Conservation (phyloP, 2,797 vertebrate species). For the Lateolabrax maculatus region DNA sequence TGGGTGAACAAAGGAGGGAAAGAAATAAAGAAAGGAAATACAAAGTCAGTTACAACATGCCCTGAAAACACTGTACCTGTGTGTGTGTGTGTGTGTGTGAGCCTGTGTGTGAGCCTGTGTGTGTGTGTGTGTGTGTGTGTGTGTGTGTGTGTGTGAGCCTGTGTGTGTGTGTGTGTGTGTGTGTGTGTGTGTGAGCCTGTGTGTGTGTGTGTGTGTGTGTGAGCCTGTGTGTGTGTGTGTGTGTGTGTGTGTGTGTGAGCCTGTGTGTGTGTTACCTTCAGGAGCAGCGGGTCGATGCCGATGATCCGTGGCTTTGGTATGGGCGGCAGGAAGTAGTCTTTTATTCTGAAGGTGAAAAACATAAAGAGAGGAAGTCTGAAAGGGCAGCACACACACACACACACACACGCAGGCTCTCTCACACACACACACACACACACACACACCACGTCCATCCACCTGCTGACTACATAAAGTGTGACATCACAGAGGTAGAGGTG, state of each 20-base stretch:
- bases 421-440: not conserved
- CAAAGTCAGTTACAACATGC: not conserved
- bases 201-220: too few relatives aligned
- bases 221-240: too few relatives aligned
- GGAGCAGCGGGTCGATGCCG: conserved; percentile 79
- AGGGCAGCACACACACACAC: not conserved
- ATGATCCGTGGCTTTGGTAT: conserved; percentile 84
- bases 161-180: too few relatives aligned
- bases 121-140: too few relatives aligned
- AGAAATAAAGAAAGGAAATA: too few relatives aligned
- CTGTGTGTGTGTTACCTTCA: conserved; percentile 74
- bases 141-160: too few relatives aligned
- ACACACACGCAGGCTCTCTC: not conserved
- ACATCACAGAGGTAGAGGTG: too few relatives aligned
- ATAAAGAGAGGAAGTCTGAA: not conserved
- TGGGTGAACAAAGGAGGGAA: not conserved
- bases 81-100: not conserved
- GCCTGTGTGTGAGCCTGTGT: too few relatives aligned
- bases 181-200: too few relatives aligned
- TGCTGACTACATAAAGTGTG: too few relatives aligned
- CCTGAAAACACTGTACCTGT: not conserved
- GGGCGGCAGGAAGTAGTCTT: conserved; percentile 80
- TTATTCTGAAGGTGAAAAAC: conserved; percentile 72
- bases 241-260: conserved; percentile 1
- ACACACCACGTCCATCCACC: too few relatives aligned